Conservation (phyloP, 2,888 invertebrate genomes). For the Latrodectus elegans region DNA sequence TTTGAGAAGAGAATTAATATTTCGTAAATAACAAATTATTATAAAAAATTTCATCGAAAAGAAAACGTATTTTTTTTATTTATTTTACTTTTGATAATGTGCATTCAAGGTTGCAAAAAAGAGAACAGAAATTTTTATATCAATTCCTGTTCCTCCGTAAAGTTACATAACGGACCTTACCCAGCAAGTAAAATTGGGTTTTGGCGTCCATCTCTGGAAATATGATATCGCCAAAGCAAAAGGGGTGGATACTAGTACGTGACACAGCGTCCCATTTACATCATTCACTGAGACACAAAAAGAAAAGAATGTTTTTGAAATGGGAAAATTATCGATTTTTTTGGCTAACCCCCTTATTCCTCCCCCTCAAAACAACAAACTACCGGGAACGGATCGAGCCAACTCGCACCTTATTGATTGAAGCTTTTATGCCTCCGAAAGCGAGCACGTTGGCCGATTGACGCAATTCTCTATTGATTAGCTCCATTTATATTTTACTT, state of each 20-base stretch:
- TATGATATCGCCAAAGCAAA: background rate
- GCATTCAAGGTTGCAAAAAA: too few species aligned
- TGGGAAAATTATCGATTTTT: constrained; percentile 1
- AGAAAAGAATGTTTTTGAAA: constrained; percentile 32
- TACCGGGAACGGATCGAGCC: constrained; percentile 28
- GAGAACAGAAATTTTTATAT: too few species aligned
- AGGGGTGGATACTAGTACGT: constrained; percentile 22
- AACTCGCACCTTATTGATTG: background rate
- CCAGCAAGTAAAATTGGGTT: background rate
- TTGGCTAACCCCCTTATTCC: constrained; percentile 6
- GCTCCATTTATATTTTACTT: background rate
- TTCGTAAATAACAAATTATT: too few species aligned
- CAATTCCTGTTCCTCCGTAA: background rate
- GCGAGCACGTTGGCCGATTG: background rate
- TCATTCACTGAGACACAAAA: constrained; percentile 2
- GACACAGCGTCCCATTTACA: constrained; percentile 48
- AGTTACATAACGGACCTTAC: background rate
- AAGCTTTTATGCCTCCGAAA: background rate
- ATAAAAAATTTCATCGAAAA: too few species aligned
- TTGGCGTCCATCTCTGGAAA: constrained; percentile 8
- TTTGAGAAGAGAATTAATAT: too few species aligned
- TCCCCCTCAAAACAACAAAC: constrained; percentile 18
- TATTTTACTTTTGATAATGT: too few species aligned
- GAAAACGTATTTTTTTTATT: too few species aligned
- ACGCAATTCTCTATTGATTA: background rate